phyloP scores from a whole-genome alignment of 2,797 vertebrate species.

The Hipposideros larvatus region DNA sequence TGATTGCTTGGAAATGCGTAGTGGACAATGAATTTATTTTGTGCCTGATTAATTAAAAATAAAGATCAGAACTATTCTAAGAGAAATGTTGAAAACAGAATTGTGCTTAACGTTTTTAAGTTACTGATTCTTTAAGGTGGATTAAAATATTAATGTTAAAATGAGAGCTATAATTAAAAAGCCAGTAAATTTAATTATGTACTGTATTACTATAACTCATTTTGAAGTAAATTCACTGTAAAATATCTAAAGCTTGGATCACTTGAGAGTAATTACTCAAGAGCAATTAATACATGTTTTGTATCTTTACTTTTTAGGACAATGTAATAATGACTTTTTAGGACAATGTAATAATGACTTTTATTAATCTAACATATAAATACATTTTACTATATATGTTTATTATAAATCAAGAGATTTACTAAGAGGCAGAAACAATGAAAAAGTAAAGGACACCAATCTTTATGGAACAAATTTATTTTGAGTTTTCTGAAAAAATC shows the following conservation, averaged over 20 bases:
- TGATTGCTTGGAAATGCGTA: constrained; percentile 1
- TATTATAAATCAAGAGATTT: constrained; percentile 39
- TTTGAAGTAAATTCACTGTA: constrained; percentile 51
- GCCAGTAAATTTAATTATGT: constrained; percentile 22
- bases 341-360: neutral
- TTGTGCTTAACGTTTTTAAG: constrained; percentile 22
- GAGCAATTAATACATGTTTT: constrained; percentile 17
- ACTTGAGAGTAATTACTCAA: neutral
- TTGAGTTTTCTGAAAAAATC: constrained; percentile 75
- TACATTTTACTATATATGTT: neutral
- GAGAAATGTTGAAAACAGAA: neutral
- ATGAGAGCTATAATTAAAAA: constrained; percentile 41
- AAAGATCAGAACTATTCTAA: constrained; percentile 53
- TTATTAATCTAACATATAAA: neutral
- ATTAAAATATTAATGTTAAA: constrained; percentile 17
- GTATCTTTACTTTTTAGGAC: constrained; percentile 2
- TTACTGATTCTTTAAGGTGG: neutral
- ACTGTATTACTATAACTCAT: neutral
- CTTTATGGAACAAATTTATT: constrained; percentile 65
- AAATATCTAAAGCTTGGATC: constrained; percentile 50
- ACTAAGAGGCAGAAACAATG: constrained; percentile 53
- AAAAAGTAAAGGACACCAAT: constrained; percentile 58
- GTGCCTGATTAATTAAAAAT: constrained; percentile 37
- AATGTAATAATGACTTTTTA: neutral
- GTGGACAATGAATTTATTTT: neutral